Percentiles rank a stretch among this genome's conserved stretches.
Evolutionary conservation across 2,888 invertebrate species (phyloP).

Genomic region (Hyalella azteca): DNA sequence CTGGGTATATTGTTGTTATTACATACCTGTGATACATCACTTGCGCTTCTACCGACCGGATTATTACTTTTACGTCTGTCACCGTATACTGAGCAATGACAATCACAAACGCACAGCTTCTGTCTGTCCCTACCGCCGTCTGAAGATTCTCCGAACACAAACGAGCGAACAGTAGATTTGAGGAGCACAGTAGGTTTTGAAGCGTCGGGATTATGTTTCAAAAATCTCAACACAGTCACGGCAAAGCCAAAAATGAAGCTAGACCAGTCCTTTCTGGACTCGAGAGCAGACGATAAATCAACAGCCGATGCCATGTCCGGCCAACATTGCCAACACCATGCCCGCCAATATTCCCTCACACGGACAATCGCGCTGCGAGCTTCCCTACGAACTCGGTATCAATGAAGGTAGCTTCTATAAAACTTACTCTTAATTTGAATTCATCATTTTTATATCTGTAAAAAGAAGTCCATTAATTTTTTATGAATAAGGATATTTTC

Average conservation of each 20-base stretch:
- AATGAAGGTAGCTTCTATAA: no score
- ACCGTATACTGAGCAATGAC: neutral
- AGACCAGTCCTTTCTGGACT: conserved; percentile 26
- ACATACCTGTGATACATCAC: neutral
- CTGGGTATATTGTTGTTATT: no score
- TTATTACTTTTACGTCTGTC: neutral
- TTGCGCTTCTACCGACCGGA: neutral
- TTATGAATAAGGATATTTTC: no score
- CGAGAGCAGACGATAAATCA: neutral
- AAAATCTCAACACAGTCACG: neutral
- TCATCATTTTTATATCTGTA: no score
- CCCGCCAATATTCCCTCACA: neutral
- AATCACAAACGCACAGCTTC: neutral
- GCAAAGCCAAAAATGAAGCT: neutral
- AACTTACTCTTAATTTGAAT: no score
- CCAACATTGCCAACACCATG: conserved; percentile 1
- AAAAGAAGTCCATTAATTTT: no score
- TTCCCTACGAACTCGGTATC: no score
- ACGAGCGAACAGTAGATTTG: conserved; percentile 1
- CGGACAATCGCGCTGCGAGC: no score
- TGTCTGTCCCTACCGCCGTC: neutral
- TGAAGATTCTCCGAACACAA: neutral
- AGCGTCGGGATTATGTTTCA: neutral
- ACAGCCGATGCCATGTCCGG: neutral
- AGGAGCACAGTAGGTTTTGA: conserved; percentile 13